Conservation (phyloP, 2,113 vertebrate genomes). For the Gnathonemus echidnorhynchus region DNA sequence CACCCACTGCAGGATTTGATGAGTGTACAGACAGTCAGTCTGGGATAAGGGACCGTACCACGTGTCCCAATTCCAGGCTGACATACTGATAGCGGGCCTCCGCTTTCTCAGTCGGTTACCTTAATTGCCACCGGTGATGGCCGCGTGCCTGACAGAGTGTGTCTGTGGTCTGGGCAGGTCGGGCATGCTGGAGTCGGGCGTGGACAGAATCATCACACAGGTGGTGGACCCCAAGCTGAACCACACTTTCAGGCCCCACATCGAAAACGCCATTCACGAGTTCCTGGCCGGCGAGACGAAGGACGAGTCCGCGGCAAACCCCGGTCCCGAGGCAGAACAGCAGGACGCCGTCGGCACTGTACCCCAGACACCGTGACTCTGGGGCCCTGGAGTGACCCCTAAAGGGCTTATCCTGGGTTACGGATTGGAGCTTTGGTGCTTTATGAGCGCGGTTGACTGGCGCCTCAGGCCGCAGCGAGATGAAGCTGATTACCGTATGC, state of each 20-base stretch:
- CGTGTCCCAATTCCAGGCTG: not conserved
- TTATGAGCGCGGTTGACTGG: not conserved
- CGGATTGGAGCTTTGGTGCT: not conserved
- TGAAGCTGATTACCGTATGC: not conserved
- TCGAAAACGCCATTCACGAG: slow-evolving; percentile 92
- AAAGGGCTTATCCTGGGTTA: not conserved
- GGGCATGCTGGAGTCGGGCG: slow-evolving; percentile 94
- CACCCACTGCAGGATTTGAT: not conserved
- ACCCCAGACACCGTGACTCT: slow-evolving; percentile 78
- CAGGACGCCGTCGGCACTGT: slow-evolving; percentile 66
- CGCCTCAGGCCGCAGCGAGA: not conserved
- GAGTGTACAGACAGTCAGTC: not conserved
- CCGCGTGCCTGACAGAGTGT: not conserved
- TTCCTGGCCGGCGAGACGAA: slow-evolving; percentile 82
- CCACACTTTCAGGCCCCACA: slow-evolving; percentile 94
- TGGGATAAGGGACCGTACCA: not conserved
- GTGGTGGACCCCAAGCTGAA: slow-evolving; percentile 96
- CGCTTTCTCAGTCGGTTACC: not conserved
- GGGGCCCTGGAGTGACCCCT: not conserved
- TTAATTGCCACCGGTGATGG: not conserved
- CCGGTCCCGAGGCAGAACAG: slow-evolving; percentile 71
- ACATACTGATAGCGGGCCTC: not conserved
- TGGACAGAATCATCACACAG: slow-evolving; percentile 97
- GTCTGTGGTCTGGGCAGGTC: slow-evolving; percentile 61
- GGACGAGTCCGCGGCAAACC: slow-evolving; percentile 67